Conservation (phyloP, 1,140 invertebrate genomes). For the Lepidotrigona ventralis region DNA sequence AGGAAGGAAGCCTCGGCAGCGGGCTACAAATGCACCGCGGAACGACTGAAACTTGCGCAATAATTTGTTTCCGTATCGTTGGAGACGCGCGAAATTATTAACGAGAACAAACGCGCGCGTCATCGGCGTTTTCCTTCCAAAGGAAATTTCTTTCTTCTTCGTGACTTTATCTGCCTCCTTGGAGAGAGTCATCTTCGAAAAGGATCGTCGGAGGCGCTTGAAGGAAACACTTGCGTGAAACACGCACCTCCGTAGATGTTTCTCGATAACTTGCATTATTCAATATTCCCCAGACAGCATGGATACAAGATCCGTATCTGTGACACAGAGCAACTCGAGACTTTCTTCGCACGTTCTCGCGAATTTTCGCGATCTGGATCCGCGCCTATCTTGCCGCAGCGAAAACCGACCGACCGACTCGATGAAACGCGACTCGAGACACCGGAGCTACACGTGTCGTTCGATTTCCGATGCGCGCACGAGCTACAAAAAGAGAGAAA, state of each 20-base stretch:
- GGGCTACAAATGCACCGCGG: constrained; percentile 5
- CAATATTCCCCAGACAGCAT: background rate
- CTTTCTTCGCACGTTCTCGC: background rate
- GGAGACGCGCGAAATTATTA: constrained; percentile 23
- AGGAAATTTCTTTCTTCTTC: too few species aligned
- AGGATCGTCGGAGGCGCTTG: background rate
- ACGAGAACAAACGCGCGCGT: background rate
- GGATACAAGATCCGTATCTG: background rate
- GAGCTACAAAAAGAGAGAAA: background rate
- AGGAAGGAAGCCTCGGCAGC: too few species aligned
- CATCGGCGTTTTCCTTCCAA: too few species aligned
- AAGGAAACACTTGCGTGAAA: background rate
- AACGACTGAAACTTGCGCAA: constrained; percentile 25
- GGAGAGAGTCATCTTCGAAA: background rate
- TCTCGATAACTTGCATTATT: constrained; percentile 1
- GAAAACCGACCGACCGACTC: background rate
- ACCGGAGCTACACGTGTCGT: background rate
- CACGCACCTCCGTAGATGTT: background rate
- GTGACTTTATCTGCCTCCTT: background rate
- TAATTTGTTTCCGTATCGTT: constrained; percentile 29
- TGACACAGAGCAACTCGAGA: background rate
- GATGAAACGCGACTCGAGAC: background rate
- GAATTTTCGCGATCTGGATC: background rate
- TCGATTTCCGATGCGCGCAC: background rate
- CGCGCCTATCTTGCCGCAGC: background rate